phyloP scores from a whole-genome alignment of 2,113 vertebrate species.

The Oenanthe oenanthe region DNA sequence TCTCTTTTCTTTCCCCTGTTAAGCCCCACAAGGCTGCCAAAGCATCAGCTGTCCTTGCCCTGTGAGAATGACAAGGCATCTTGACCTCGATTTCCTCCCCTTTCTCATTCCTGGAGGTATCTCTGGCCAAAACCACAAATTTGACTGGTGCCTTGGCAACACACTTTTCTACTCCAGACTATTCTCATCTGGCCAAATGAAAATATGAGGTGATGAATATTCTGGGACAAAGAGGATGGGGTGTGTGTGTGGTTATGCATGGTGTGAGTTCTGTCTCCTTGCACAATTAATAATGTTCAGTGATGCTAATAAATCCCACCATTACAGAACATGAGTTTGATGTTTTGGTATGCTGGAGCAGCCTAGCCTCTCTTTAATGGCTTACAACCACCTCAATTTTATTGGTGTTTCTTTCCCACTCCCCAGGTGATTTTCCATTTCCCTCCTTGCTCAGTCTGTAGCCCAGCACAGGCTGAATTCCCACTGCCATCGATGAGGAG shows the following conservation, averaged over 20 bases:
- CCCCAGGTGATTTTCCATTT: background rate
- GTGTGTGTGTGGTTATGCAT: background rate
- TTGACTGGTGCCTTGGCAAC: background rate
- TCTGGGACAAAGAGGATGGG: background rate
- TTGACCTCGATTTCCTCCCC: background rate
- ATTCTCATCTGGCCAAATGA: background rate
- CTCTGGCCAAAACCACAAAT: background rate
- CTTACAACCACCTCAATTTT: background rate
- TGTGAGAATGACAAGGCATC: background rate
- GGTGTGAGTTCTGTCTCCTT: background rate
- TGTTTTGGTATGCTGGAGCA: background rate
- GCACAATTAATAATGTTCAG: background rate
- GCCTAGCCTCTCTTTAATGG: background rate
- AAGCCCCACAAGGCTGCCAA: background rate
- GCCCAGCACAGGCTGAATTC: background rate
- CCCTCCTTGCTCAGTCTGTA: background rate
- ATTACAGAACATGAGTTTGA: background rate
- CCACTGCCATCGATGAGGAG: fast-evolving
- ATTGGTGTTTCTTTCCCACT: background rate
- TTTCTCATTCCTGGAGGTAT: background rate
- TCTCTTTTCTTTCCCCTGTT: background rate
- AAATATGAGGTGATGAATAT: background rate
- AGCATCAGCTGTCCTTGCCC: background rate
- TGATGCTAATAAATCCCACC: background rate
- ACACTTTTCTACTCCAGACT: background rate